A percentile compares a stretch with the other conserved stretches of the same genome.
Evolutionary conservation across 2,888 invertebrate species (phyloP).

Genomic region (Hipparchia sbordonii): DNA sequence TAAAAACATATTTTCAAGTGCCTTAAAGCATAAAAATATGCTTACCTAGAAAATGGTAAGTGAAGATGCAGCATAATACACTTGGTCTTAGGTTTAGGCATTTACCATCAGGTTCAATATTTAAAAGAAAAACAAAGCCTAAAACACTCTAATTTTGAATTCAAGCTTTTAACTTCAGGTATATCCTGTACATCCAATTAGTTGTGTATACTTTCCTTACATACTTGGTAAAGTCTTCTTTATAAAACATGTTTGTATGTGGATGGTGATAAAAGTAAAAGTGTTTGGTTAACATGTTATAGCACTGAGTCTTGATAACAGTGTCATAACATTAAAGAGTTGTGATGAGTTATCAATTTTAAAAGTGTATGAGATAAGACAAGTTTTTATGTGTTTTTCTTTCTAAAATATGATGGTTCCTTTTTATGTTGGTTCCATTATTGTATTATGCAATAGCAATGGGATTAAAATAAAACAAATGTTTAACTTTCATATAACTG

Average conservation of each 20-base stretch:
- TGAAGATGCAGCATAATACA: no score
- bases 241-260: background rate
- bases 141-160: no score
- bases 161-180: background rate
- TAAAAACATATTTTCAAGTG: no score
- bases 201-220: background rate
- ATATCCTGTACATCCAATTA: background rate
- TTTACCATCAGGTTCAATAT: no score
- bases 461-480: no score
- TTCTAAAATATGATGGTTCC: background rate
- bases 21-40: no score
- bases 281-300: conserved; percentile 35
- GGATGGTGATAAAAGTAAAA: conserved; percentile 47
- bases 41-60: no score
- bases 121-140: no score
- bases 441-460: no score
- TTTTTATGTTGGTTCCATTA: background rate
- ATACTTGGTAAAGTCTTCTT: background rate
- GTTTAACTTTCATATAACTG: no score
- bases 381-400: background rate
- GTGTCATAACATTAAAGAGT: conserved; percentile 48
- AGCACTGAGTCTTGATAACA: conserved; percentile 44
- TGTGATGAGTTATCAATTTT: conserved; percentile 46
- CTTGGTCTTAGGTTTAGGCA: no score
- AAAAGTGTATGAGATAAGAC: conserved; percentile 13